Base-by-base conservation (phyloP, 2,888 invertebrate genomes). In the Pherbina coryleti region DNA sequence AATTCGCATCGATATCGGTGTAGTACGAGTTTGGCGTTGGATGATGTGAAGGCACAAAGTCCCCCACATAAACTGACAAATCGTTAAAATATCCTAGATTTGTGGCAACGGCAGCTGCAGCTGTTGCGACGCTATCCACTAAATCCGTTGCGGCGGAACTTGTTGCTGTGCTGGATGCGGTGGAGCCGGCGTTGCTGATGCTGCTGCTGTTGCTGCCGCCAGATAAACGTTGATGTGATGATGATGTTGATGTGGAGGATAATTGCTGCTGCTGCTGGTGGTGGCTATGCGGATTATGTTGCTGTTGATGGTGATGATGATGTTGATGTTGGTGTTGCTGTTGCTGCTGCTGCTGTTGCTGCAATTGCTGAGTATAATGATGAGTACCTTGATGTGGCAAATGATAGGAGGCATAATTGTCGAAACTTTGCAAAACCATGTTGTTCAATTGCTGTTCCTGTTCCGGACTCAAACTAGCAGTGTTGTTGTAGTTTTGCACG, bases 351-450 rank as follows among this genome's bases (percentile, higher is more conserved):
- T 81, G 81, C 9, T 81, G 80, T 34, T 80, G 81, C 53, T 81
- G 76, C 66, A 82, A 81, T 37, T 80, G 80, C 4, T 82, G 79
- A 14, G 80, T 80, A 49, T 75, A 49, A 55, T 83, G 82, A 7
- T 76, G 79, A 74, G 79, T 78, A 75, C 80, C 81, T 34, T 86
- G 88, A 72, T 86, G 86, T 0, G 84, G 84, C 85, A 87, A 83
- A 80, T 87, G 88, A 79, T 87, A 87, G 81, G 84, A 84, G 76
- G 86, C 85, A 82, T 88, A 89, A 80, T 87, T 87, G 31, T 89
- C 89, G 81, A 88, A 89, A 73, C 88, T 87, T 82, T 90, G 90
- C 74, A 90, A 84, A 78, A 89, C 89, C 89, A 89, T 89, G 80
- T 87, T 86, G 79, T 66, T 37, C n/a, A 69, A 53, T 9, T 66